These are phyloP conservation scores for rat (Rattus norvegicus) DNA, from an alignment of 2,113 vertebrate species.

Conservation along the genomic window DNA sequence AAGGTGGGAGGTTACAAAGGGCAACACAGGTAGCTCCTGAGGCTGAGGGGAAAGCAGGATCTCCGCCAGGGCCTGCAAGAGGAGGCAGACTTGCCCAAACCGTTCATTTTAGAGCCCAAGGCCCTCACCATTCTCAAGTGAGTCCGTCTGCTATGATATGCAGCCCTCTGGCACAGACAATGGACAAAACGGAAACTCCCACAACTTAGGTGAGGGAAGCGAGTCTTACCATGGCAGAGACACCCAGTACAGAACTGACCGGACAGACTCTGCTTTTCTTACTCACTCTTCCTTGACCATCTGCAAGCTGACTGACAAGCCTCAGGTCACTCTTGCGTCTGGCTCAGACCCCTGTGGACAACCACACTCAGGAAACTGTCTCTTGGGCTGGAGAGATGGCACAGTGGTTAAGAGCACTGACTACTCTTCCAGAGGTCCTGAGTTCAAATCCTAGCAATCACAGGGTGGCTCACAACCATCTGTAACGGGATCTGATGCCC, in stretches of 20 bases:
- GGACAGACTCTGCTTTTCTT: not conserved
- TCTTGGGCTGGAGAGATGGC: no score
- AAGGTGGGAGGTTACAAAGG: not conserved
- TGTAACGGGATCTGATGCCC: no score
- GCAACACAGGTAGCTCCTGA: not conserved
- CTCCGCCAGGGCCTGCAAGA: not conserved
- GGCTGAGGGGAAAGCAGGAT: no score
- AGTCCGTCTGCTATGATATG: not conserved
- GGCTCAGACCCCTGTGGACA: not conserved
- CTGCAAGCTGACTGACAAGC: not conserved
- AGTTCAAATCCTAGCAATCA: no score
- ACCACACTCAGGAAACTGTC: not conserved
- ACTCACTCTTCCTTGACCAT: not conserved
- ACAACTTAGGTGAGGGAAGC: not conserved
- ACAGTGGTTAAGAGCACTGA: no score
- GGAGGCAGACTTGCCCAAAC: not conserved
- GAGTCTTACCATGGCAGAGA: not conserved
- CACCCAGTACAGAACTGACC: not conserved
- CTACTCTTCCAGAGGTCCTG: no score
- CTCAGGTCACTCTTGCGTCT: not conserved
- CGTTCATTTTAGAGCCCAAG: not conserved
- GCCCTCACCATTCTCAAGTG: not conserved
- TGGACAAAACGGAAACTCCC: not conserved
- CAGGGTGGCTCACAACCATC: no score
- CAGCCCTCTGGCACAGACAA: not conserved